These are phyloP conservation scores for Albula glossodonta DNA, from an alignment of 2,113 vertebrate species.

Conservation along the genomic window DNA sequence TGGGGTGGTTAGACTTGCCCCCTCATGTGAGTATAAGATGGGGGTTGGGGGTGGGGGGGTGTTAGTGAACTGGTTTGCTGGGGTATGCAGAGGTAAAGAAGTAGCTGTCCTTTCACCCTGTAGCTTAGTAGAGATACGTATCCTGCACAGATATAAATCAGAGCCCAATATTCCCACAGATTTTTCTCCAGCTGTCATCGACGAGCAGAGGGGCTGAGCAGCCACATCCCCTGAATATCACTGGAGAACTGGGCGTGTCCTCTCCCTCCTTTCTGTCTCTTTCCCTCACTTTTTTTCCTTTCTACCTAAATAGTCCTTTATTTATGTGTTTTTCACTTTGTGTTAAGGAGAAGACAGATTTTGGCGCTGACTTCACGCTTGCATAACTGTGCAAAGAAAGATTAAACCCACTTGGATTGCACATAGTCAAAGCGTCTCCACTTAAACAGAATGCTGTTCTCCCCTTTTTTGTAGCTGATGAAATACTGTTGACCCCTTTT, in stretches of 20 bases:
- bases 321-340: background rate
- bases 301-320: background rate
- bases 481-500: background rate
- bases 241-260: background rate
- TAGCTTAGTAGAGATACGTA: background rate
- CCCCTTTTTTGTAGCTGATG: background rate
- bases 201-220: background rate
- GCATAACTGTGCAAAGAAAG: background rate
- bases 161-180: background rate
- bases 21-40: background rate
- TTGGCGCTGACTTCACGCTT: background rate
- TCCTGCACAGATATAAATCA: background rate
- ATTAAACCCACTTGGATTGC: background rate
- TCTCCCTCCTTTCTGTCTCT: background rate
- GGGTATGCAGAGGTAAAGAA: background rate
- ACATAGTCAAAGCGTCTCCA: background rate
- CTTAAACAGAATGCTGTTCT: background rate
- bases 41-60: background rate
- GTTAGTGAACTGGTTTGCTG: background rate
- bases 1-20: conserved; percentile 29
- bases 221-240: background rate
- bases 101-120: background rate
- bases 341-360: background rate
- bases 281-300: background rate
- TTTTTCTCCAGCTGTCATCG: background rate